Percentiles rank a stretch among this genome's conserved stretches.
Conservation (phyloP, 2,797 vertebrate genomes). For the Alouatta caraya region DNA sequence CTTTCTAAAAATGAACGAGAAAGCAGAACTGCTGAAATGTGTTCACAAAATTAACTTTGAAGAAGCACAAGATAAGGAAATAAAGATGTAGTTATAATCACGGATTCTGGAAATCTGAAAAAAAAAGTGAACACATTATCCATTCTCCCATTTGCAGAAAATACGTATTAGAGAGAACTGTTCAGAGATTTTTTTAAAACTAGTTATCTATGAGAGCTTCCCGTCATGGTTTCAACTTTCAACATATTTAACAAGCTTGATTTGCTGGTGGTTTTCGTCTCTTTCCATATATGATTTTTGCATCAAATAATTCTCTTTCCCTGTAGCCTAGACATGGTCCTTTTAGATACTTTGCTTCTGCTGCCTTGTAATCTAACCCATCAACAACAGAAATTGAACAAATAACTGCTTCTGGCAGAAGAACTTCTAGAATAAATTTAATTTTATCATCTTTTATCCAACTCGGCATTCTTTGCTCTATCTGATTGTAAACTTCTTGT, state of each 20-base stretch:
- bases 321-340: slow-evolving; percentile 90
- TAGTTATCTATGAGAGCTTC: background rate
- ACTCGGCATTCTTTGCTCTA: slow-evolving; percentile 68
- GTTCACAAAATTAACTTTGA: background rate
- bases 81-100: slow-evolving; percentile 36
- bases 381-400: slow-evolving; percentile 93
- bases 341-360: slow-evolving; percentile 92
- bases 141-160: background rate
- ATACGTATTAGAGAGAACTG: slow-evolving; percentile 2
- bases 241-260: background rate
- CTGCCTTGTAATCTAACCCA: slow-evolving; percentile 89
- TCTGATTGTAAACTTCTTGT: slow-evolving; percentile 83
- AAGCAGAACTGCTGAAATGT: background rate
- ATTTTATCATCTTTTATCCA: slow-evolving; percentile 84
- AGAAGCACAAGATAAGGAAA: slow-evolving; percentile 35
- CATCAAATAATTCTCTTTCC: slow-evolving; percentile 85
- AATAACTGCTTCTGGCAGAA: slow-evolving; percentile 96
- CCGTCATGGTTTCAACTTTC: slow-evolving; percentile 20
- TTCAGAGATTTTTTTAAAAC: background rate
- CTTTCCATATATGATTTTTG: slow-evolving; percentile 82
- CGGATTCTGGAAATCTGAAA: background rate
- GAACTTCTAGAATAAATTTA: slow-evolving; percentile 92
- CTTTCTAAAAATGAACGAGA: background rate
- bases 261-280: slow-evolving; percentile 42
- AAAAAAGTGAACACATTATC: background rate